phyloP scores from a whole-genome alignment of 2,113 vertebrate species.

The Anarrhichthys ocellatus region DNA sequence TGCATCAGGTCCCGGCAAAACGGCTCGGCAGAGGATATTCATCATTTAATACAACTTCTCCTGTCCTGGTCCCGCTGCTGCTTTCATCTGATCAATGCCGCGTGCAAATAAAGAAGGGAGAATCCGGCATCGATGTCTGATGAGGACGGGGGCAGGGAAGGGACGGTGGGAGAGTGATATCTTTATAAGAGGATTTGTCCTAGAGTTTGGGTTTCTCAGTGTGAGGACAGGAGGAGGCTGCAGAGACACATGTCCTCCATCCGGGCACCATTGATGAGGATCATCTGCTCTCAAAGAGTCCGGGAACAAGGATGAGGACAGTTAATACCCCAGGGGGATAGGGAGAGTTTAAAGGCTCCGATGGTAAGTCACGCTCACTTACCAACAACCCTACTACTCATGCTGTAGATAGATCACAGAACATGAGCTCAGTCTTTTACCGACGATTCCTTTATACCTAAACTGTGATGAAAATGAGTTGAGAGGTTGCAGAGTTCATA shows the following conservation, averaged over 20 bases:
- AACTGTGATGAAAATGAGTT: background rate
- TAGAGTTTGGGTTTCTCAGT: slow-evolving; percentile 57
- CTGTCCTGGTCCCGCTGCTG: slow-evolving; percentile 41
- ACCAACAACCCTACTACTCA: background rate
- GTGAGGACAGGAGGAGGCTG: slow-evolving; percentile 49
- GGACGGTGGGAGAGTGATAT: slow-evolving; percentile 52
- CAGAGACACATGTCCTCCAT: slow-evolving; percentile 65
- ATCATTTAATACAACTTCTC: slow-evolving; percentile 48
- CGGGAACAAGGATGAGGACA: slow-evolving; percentile 63
- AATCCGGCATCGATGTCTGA: slow-evolving; percentile 40
- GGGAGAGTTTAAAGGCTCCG: slow-evolving; percentile 45
- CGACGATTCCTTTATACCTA: background rate
- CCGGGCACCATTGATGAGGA: slow-evolving; percentile 68
- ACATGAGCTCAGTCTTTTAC: background rate
- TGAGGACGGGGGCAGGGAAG: slow-evolving; percentile 31
- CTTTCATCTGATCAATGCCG: slow-evolving; percentile 57
- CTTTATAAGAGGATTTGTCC: slow-evolving; percentile 76
- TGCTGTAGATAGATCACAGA: slow-evolving; percentile 13
- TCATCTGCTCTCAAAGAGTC: slow-evolving; percentile 65
- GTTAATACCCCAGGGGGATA: slow-evolving; percentile 61
- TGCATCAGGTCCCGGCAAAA: slow-evolving; percentile 37
- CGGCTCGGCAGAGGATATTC: slow-evolving; percentile 32
- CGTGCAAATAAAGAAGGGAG: slow-evolving; percentile 47
- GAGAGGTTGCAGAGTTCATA: background rate
- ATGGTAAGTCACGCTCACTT: slow-evolving; percentile 49